These are phyloP conservation scores for Xylota segnis DNA, from an alignment of 2,888 invertebrate genomes.

Conservation along the genomic window DNA sequence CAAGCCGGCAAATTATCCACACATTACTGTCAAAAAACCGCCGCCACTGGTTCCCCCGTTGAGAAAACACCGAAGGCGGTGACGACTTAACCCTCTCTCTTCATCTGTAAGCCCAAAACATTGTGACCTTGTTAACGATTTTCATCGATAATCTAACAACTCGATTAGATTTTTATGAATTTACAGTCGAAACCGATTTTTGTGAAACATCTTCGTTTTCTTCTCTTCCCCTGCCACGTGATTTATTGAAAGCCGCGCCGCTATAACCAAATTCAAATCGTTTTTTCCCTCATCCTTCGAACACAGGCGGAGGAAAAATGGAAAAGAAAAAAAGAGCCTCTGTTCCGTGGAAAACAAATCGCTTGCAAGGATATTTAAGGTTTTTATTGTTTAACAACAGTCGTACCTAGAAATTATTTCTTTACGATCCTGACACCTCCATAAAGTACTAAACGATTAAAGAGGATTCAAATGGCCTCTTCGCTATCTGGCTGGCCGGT, in stretches of 20 bases:
- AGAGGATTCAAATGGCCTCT: constrained; percentile 47
- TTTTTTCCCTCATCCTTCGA: constrained; percentile 31
- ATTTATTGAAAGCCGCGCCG: constrained; percentile 70
- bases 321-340: constrained; percentile 17
- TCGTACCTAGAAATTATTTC: constrained; percentile 70
- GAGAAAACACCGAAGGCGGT: neutral
- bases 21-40: constrained; percentile 57
- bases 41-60: constrained; percentile 67
- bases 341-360: constrained; percentile 51
- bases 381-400: constrained; percentile 63
- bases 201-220: constrained; percentile 8
- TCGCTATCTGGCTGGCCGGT: constrained; percentile 19
- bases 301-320: neutral
- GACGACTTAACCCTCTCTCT: constrained; percentile 35
- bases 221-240: constrained; percentile 11
- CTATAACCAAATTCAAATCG: constrained; percentile 45
- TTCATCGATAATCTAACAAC: constrained; percentile 72
- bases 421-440: constrained; percentile 72
- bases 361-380: constrained; percentile 53
- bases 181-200: constrained; percentile 47
- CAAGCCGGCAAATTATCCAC: constrained; percentile 60
- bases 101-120: neutral
- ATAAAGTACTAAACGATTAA: constrained; percentile 76
- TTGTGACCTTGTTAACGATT: constrained; percentile 71
- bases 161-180: constrained; percentile 75